Evolutionary conservation across 2,888 invertebrate genomes (phyloP).

Genomic region (Chrysolina americana): DNA sequence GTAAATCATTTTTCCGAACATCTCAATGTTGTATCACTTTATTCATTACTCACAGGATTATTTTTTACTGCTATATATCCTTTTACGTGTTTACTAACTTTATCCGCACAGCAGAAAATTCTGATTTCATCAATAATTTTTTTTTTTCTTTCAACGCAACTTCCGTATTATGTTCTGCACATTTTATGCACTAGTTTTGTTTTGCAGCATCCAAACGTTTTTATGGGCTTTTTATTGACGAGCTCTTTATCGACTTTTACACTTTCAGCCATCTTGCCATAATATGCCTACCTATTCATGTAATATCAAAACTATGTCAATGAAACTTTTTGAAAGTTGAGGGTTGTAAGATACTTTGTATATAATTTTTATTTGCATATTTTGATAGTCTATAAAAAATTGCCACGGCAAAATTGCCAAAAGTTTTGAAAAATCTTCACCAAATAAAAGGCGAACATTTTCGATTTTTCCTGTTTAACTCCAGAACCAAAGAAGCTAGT

Average conservation of each 20-base stretch:
- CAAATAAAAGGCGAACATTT: no score
- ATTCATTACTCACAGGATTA: slow-evolving; percentile 22
- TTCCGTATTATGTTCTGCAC: slow-evolving; percentile 13
- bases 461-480: no score
- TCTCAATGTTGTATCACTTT: slow-evolving; percentile 14
- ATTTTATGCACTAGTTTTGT: slow-evolving; percentile 7
- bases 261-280: slow-evolving; percentile 7
- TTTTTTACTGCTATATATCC: slow-evolving; percentile 17
- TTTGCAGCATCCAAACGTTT: slow-evolving; percentile 23
- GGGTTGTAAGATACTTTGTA: no score
- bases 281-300: no score
- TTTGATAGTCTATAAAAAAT: no score
- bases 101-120: slow-evolving; percentile 21
- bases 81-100: slow-evolving; percentile 10
- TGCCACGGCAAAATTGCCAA: no score
- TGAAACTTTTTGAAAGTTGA: no score
- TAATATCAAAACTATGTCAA: no score
- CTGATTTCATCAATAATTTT: slow-evolving; percentile 12
- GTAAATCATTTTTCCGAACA: slow-evolving; percentile 18
- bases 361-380: no score
- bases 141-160: slow-evolving; percentile 23
- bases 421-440: no score
- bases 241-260: slow-evolving; percentile 17
- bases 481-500: no score
- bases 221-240: slow-evolving; percentile 24